A percentile compares a stretch with the other conserved stretches of the same genome.
Conservation (phyloP, 2,888 invertebrate genomes). For the Pyrocoelia pectoralis region DNA sequence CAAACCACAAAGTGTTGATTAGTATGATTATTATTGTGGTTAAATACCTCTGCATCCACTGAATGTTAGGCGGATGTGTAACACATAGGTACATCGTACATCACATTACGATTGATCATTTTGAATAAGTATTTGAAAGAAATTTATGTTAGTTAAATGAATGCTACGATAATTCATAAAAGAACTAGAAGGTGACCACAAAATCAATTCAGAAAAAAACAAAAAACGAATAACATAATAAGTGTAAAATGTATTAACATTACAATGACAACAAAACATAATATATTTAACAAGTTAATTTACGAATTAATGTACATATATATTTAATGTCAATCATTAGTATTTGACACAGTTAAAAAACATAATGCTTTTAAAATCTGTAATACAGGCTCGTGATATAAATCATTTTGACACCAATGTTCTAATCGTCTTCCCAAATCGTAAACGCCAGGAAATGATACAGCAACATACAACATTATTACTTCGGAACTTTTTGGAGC, state of each 20-base stretch:
- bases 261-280: background rate
- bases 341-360: constrained; percentile 27
- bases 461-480: constrained; percentile 62
- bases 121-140: too few species aligned
- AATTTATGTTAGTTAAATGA: too few species aligned
- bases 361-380: constrained; percentile 24
- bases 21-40: too few species aligned
- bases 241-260: constrained; percentile 7
- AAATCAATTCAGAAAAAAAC: too few species aligned
- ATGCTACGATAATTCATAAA: too few species aligned
- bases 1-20: too few species aligned
- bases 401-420: constrained; percentile 54
- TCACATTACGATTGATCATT: too few species aligned
- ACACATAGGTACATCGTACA: too few species aligned
- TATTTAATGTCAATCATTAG: constrained; percentile 12
- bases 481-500: constrained; percentile 52
- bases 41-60: too few species aligned
- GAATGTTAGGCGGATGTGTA: too few species aligned
- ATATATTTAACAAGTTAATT: constrained; percentile 10
- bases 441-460: constrained; percentile 72
- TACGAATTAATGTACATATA: constrained; percentile 7
- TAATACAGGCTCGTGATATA: constrained; percentile 23
- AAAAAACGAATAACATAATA: background rate
- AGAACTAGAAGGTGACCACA: too few species aligned
- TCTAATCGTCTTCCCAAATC: constrained; percentile 71